Conservation (phyloP, 2,113 vertebrate genomes). For the Chaetorhynchus papuensis region DNA sequence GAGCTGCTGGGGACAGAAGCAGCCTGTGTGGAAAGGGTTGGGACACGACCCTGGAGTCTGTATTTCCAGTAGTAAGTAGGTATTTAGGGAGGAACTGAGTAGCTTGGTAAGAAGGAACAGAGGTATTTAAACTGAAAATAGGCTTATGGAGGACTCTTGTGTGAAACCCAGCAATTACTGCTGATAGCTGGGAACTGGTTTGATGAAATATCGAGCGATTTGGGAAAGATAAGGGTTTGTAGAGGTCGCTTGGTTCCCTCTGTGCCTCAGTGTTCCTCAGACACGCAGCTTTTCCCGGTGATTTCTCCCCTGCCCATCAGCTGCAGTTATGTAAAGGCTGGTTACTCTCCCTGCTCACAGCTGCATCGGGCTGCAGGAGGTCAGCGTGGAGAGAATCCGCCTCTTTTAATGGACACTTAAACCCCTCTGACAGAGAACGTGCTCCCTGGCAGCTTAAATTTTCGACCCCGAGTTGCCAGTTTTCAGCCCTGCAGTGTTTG, state of each 20-base stretch:
- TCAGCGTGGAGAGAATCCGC: not conserved
- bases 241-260: not conserved
- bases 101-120: not conserved
- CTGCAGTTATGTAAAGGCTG: not conserved
- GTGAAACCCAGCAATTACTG: not conserved
- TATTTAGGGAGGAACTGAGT: not conserved
- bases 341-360: not conserved
- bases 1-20: not conserved
- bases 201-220: not conserved
- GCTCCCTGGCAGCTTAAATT: not conserved
- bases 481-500: not conserved
- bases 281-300: not conserved
- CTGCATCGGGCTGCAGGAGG: not conserved
- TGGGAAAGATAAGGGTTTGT: not conserved
- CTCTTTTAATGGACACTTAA: not conserved
- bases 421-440: not conserved
- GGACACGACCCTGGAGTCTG: not conserved
- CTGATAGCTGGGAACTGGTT: fast-evolving
- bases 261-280: not conserved
- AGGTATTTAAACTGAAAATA: not conserved
- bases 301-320: not conserved
- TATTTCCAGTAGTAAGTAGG: not conserved
- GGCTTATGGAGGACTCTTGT: not conserved
- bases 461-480: not conserved
- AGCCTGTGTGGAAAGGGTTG: not conserved